These are phyloP conservation scores for Eumeta japonica DNA, from an alignment of 1,140 invertebrate species.

Conservation along the genomic window DNA sequence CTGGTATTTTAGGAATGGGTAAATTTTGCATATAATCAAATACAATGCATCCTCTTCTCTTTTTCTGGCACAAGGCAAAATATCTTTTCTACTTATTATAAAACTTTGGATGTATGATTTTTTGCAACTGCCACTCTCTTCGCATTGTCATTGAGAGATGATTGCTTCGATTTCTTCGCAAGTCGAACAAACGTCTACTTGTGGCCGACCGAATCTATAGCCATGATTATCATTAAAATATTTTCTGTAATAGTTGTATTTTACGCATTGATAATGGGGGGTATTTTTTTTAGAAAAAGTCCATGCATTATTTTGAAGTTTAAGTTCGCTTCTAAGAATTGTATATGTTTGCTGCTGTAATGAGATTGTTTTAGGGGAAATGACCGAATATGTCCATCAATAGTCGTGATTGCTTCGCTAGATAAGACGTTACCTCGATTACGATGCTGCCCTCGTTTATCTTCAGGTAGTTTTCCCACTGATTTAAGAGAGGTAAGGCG, in stretches of 20 bases:
- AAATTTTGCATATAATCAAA: slow-evolving; percentile 38
- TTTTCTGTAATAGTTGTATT: slow-evolving; percentile 24
- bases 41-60: slow-evolving; percentile 13
- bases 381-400: too few species aligned
- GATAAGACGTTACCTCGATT: slow-evolving; percentile 10
- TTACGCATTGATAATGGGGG: slow-evolving; percentile 14
- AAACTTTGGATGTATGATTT: slow-evolving; percentile 23
- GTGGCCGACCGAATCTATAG: slow-evolving; percentile 21
- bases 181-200: slow-evolving; percentile 21
- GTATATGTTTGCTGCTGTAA: slow-evolving; percentile 15
- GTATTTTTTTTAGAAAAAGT: slow-evolving; percentile 20
- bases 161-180: too few species aligned
- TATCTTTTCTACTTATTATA: slow-evolving; percentile 18
- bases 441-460: slow-evolving; percentile 9
- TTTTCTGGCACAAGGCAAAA: slow-evolving; percentile 11
- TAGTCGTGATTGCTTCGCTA: too few species aligned
- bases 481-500: too few species aligned
- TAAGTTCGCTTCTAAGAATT: slow-evolving; percentile 24
- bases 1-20: too few species aligned
- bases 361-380: too few species aligned
- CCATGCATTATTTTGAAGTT: slow-evolving; percentile 28
- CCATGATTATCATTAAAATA: slow-evolving; percentile 22
- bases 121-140: slow-evolving; percentile 22
- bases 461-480: slow-evolving; percentile 9
- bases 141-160: slow-evolving; percentile 15